Conservation (phyloP, 1,140 invertebrate species). For the Drosophila saltans region DNA sequence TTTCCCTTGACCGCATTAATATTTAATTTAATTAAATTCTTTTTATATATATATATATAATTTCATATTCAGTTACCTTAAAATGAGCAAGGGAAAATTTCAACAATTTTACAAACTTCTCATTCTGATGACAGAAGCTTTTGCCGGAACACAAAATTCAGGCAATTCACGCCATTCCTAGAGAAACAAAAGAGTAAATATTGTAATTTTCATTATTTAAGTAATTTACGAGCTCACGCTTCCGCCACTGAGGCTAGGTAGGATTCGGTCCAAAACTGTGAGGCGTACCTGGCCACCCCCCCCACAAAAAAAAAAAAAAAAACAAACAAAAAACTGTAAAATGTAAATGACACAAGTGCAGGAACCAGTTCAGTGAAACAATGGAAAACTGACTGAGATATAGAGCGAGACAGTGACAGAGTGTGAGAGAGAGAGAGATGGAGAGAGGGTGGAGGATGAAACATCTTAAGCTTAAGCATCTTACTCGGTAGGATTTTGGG, state of each 20-base stretch:
- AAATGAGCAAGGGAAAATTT: neutral
- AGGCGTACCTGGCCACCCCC: neutral
- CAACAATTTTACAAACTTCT: neutral
- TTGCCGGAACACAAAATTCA: conserved; percentile 11
- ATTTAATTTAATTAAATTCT: no score
- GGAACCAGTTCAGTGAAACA: conserved; percentile 16
- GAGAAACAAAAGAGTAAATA: conserved; percentile 70
- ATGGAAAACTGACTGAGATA: neutral
- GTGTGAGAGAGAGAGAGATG: neutral
- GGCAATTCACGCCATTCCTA: conserved; percentile 9
- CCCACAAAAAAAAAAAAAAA: neutral
- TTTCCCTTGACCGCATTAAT: no score
- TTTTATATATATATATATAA: no score
- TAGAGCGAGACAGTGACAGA: neutral
- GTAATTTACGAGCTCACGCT: conserved; percentile 72
- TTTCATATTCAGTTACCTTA: no score
- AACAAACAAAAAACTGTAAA: conserved; percentile 27
- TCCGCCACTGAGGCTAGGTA: conserved; percentile 37
- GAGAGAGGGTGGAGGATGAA: neutral
- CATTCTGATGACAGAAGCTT: conserved; percentile 1
- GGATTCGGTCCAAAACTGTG: conserved; percentile 7
- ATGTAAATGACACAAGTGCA: conserved; percentile 54
- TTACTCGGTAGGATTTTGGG: conserved; percentile 8
- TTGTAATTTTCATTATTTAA: conserved; percentile 79
- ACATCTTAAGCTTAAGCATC: conserved; percentile 29